Evolutionary conservation across 1,140 invertebrate genomes (phyloP), one percentile per base, ranked within the genome.

Genomic region (Drosophila nikananu): DNA sequence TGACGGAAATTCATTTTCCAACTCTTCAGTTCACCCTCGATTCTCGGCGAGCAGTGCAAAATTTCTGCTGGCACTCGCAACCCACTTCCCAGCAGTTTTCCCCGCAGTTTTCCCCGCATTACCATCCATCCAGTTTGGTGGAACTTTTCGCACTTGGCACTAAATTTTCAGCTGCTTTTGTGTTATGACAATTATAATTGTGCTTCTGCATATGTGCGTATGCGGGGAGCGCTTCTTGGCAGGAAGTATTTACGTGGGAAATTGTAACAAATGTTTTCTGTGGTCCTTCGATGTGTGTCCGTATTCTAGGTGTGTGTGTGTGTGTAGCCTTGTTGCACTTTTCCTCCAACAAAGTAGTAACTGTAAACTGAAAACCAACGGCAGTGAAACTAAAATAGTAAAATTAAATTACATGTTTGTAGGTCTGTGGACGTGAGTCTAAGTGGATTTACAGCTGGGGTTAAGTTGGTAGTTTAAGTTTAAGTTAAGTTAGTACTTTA

Each of bases 111-210:
- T 42, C 41, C 19, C n/a, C 25, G 23, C 52, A 7, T 49, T 41
- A 17, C 49, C 49, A 30, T 35, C 35, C 21, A 23, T 25, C 41
- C 39, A 19, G 64, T 68, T 66, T 30, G 67, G 84, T 68, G 66
- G 66, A 87, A 89, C 84, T 89, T 87, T 87, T 89, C 71, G 73
- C 81, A 87, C 84, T 87, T 87, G 81, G 73, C 78, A 89, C 81
- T 89, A 87, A 84, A 87, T 87, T 87, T 87, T 89, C 77, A 81
- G 86, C 77, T 87, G 84, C 84, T 89, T 87, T 87, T 89, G 81
- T 87, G 81, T 87, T 87, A 89, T 87, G 84, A 87, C 84, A 89
- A 87, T 87, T 87, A 87, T 87, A 87, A 87, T 87, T 87, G 84
- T 87, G 78, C 78, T 78, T 75, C 68, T 74, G 81, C 84, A 89